phyloP scores from a whole-genome alignment of 1,140 invertebrate species.

The Whitmania pigra region DNA sequence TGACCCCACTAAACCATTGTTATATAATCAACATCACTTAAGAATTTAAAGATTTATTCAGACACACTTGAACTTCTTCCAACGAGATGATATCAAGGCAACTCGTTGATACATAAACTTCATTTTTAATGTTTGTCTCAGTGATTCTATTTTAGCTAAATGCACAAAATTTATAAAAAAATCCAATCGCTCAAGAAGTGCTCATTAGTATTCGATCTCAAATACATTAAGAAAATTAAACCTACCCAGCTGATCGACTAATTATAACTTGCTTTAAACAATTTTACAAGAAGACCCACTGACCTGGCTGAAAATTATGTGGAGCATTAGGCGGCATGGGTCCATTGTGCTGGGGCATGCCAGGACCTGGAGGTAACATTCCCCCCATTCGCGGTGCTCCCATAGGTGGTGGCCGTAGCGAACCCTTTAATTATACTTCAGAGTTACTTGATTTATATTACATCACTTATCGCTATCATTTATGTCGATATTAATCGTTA shows the following conservation, averaged over 20 bases:
- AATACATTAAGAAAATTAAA: not conserved
- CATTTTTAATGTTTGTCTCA: not conserved
- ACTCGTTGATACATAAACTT: not conserved
- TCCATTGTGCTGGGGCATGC: conserved; percentile 8
- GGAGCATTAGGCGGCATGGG: not conserved
- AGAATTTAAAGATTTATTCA: not conserved
- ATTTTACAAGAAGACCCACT: not conserved
- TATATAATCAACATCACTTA: not conserved
- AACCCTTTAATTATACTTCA: conserved; percentile 1
- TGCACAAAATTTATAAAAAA: not conserved
- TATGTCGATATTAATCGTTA: not conserved
- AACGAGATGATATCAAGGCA: not conserved
- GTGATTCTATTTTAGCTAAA: not conserved
- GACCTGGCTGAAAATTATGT: conserved; percentile 1
- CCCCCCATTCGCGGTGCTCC: not conserved
- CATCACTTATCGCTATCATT: not conserved
- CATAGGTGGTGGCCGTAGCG: not conserved
- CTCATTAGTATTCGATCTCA: not conserved
- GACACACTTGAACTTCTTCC: not conserved
- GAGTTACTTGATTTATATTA: not conserved
- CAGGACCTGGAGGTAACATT: not conserved
- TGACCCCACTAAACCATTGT: conserved; percentile 3
- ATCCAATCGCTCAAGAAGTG: too few species aligned
- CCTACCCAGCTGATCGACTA: not conserved
- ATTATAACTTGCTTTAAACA: not conserved